Percentiles rank a stretch among this genome's conserved stretches.
Evolutionary conservation across 2,797 vertebrate genomes (phyloP).

Genomic region (Darevskia mixta): DNA sequence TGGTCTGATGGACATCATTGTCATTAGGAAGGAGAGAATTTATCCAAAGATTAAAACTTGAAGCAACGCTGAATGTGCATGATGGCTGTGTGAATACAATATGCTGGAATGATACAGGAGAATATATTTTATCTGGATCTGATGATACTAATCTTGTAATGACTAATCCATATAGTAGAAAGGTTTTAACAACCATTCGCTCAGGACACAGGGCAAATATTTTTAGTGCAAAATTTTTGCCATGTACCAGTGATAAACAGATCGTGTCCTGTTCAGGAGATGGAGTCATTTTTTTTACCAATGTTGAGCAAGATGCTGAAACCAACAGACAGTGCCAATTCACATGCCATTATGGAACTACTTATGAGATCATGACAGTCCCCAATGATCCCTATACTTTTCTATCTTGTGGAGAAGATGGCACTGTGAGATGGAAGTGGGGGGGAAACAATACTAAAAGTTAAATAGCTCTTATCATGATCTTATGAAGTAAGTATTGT

Average conservation of each 20-base stretch:
- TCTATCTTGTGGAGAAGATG: slow-evolving; percentile 97
- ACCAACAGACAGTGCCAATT: slow-evolving; percentile 96
- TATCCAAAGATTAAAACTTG: too few species aligned
- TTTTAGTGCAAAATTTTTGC: slow-evolving; percentile 99
- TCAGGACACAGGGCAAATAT: slow-evolving; percentile 98
- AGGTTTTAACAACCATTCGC: slow-evolving; percentile 96
- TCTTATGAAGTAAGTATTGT: too few species aligned
- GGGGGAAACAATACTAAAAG: too few species aligned
- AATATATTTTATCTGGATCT: slow-evolving; percentile 97
- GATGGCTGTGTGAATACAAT: slow-evolving; percentile 99
- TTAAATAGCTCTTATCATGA: too few species aligned
- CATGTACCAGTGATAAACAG: slow-evolving; percentile 95
- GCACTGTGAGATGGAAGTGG: slow-evolving; percentile 97
- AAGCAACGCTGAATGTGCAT: too few species aligned
- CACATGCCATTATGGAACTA: slow-evolving; percentile 97
- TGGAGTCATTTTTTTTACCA: slow-evolving; percentile 97
- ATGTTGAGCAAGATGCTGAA: slow-evolving; percentile 93
- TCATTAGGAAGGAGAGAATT: too few species aligned
- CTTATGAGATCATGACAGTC: slow-evolving; percentile 99
- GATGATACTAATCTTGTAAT: slow-evolving; percentile 98
- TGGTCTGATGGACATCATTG: too few species aligned
- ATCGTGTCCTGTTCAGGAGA: slow-evolving; percentile 98
- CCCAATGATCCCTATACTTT: slow-evolving; percentile 98
- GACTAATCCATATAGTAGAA: slow-evolving; percentile 96
- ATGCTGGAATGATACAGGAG: slow-evolving; percentile 98